Percentiles rank a stretch among this genome's conserved stretches.
Conservation (phyloP, 2,797 vertebrate species). For the Anisognathus igniventris region DNA sequence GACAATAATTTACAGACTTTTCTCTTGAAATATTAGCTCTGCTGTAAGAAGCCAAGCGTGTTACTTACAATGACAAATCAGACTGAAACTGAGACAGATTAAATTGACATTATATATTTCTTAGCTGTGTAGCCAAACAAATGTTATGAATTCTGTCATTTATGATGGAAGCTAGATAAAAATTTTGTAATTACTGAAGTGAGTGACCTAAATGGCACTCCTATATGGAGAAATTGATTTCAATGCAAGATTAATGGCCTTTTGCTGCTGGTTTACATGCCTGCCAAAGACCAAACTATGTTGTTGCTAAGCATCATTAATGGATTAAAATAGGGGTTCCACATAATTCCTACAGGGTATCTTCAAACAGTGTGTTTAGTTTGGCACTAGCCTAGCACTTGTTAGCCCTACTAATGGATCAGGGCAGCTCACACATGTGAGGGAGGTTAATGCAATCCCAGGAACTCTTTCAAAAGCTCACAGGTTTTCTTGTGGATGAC, state of each 20-base stretch:
- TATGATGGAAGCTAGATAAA: constrained; percentile 49
- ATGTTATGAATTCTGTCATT: constrained; percentile 36
- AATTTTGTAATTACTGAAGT: constrained; percentile 23
- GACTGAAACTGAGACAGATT: constrained; percentile 10
- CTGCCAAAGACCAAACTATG: constrained; percentile 47
- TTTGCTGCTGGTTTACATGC: constrained; percentile 50
- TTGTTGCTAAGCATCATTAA: constrained; percentile 62
- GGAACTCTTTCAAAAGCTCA: constrained; percentile 90
- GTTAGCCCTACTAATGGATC: constrained; percentile 44
- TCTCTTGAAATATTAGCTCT: constrained; percentile 30
- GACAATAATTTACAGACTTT: constrained; percentile 55
- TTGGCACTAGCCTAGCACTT: constrained; percentile 51
- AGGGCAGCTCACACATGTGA: not conserved
- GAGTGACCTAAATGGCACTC: constrained; percentile 51
- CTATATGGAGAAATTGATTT: constrained; percentile 18
- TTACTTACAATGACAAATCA: not conserved
- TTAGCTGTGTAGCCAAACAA: constrained; percentile 46
- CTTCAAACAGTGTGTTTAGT: constrained; percentile 28
- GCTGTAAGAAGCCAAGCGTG: not conserved
- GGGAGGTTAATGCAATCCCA: constrained; percentile 80
- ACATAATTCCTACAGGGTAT: constrained; percentile 38
- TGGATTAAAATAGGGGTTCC: constrained; percentile 60
- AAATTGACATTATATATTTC: constrained; percentile 3
- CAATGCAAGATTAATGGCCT: constrained; percentile 54
- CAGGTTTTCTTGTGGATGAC: constrained; percentile 95